phyloP scores from a whole-genome alignment of 2,113 vertebrate species.

The Callipepla squamata region DNA sequence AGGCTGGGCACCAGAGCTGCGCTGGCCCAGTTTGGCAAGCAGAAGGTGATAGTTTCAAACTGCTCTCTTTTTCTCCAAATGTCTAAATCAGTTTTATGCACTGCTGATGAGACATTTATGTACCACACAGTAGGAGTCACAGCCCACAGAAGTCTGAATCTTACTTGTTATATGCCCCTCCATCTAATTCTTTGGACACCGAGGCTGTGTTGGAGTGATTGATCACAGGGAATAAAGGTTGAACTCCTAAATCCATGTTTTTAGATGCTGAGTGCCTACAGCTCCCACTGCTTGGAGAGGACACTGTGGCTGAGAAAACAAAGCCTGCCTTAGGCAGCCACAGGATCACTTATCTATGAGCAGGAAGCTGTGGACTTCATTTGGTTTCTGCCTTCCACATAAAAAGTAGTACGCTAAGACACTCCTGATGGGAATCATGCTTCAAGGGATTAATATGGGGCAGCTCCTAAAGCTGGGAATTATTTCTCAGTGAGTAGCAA shows the following conservation, averaged over 20 bases:
- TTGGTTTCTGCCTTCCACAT: not conserved
- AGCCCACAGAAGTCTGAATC: not conserved
- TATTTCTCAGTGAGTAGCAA: not conserved
- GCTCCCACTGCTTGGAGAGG: accelerated
- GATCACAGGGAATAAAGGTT: not conserved
- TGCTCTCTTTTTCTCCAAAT: not conserved
- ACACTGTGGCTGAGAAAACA: not conserved
- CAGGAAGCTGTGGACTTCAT: not conserved
- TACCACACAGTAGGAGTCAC: not conserved
- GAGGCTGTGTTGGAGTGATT: not conserved
- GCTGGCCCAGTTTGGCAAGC: accelerated
- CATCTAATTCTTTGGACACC: accelerated
- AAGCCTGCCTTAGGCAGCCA: not conserved
- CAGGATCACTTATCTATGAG: not conserved
- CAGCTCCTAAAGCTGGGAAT: not conserved
- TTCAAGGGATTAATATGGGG: not conserved
- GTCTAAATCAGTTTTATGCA: not conserved
- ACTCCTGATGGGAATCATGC: not conserved
- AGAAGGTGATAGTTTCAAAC: not conserved
- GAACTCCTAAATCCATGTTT: not conserved
- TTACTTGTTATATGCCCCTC: not conserved
- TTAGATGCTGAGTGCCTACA: not conserved
- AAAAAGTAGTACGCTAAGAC: not conserved
- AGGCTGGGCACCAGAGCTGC: not conserved
- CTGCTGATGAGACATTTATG: not conserved